Evolutionary conservation across 2,888 invertebrate genomes (phyloP).

Genomic region (Volucella inanis): DNA sequence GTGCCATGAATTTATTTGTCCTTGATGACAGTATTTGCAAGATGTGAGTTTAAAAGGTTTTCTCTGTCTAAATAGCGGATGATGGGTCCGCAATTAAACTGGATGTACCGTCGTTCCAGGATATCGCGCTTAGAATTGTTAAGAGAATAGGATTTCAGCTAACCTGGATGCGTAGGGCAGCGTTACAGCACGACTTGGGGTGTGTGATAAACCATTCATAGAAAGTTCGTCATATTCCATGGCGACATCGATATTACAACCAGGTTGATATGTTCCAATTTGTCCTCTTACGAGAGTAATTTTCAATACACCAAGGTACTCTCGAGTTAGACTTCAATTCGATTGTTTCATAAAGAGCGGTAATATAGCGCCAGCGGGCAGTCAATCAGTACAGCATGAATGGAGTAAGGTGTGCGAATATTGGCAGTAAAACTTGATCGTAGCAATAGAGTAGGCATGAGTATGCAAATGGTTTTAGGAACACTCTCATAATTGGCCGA

Average conservation of each 20-base stretch:
- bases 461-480: slow-evolving; percentile 92
- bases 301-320: slow-evolving; percentile 93
- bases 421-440: slow-evolving; percentile 89
- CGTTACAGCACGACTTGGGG: slow-evolving; percentile 82
- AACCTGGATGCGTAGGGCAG: slow-evolving; percentile 85
- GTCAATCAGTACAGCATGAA: slow-evolving; percentile 89
- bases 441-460: slow-evolving; percentile 93
- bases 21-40: slow-evolving; percentile 90
- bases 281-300: slow-evolving; percentile 89
- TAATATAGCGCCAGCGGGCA: slow-evolving; percentile 91
- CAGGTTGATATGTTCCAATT: slow-evolving; percentile 80
- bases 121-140: slow-evolving; percentile 86
- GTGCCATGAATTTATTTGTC: slow-evolving; percentile 94
- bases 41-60: slow-evolving; percentile 86
- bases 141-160: slow-evolving; percentile 87
- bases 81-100: slow-evolving; percentile 92
- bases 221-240: slow-evolving; percentile 88
- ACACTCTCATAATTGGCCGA: slow-evolving; percentile 91
- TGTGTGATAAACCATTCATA: slow-evolving; percentile 87
- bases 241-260: slow-evolving; percentile 79
- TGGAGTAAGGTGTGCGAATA: slow-evolving; percentile 90
- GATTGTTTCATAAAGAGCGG: slow-evolving; percentile 89
- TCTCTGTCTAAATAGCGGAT: slow-evolving; percentile 87
- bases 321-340: slow-evolving; percentile 91
- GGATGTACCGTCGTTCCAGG: slow-evolving; percentile 93